A percentile compares a stretch with the other conserved stretches of the same genome.
These are phyloP conservation scores for Spea multiplicata DNA, from an alignment of 2,113 vertebrate species.

Conservation along the genomic window DNA sequence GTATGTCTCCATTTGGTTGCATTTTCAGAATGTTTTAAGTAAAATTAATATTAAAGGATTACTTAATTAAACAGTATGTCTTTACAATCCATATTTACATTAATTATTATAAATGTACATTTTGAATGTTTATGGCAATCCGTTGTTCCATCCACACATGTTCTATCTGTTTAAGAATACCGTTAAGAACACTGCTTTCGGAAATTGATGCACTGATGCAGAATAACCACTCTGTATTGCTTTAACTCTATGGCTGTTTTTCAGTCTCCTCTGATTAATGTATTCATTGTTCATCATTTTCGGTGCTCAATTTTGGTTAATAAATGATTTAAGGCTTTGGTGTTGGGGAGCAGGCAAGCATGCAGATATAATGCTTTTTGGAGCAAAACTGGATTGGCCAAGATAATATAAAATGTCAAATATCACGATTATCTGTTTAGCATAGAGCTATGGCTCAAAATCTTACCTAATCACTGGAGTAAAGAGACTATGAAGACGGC, in stretches of 20 bases:
- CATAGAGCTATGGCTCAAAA: not conserved
- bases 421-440: no score
- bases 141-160: no score
- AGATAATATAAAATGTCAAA: not conserved
- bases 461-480: constrained; percentile 93
- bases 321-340: constrained; percentile 1
- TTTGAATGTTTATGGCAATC: no score
- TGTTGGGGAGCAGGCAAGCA: not conserved
- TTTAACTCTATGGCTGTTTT: not conserved
- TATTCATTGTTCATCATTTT: constrained; percentile 29
- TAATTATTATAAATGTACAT: no score
- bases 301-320: constrained; percentile 15
- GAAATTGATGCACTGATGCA: not conserved
- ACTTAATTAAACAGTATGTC: no score
- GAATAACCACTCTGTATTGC: not conserved
- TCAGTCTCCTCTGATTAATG: constrained; percentile 13
- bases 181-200: no score
- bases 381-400: not conserved
- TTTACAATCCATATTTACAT: no score
- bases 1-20: no score
- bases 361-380: not conserved
- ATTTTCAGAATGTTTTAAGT: no score
- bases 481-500: constrained; percentile 95
- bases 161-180: no score
- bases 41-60: not conserved